These are phyloP conservation scores for Odocoileus hemionus DNA, from an alignment of 2,113 vertebrate genomes.

Conservation along the genomic window DNA sequence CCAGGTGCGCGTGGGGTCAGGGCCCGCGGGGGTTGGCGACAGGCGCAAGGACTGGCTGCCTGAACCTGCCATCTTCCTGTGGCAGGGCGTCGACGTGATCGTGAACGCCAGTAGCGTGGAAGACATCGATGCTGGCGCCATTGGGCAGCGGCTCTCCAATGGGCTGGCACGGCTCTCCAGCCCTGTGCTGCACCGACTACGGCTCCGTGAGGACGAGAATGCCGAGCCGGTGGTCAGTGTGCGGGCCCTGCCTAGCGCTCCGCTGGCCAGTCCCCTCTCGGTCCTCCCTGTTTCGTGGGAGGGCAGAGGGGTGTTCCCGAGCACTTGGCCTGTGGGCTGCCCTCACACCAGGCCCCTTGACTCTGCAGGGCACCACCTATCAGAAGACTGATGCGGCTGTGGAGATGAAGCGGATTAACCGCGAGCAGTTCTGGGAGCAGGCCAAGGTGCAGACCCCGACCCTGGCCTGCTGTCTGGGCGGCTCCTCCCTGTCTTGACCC, in stretches of 20 bases:
- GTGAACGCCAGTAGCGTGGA: slow-evolving; percentile 97
- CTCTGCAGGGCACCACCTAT: slow-evolving; percentile 92
- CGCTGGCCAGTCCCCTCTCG: neutral
- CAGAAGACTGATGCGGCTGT: slow-evolving; percentile 96
- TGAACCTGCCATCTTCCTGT: neutral
- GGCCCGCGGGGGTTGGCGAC: neutral
- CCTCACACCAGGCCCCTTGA: fast-evolving
- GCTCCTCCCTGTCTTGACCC: neutral
- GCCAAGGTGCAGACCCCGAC: slow-evolving; percentile 87
- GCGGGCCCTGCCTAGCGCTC: neutral
- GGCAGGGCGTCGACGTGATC: slow-evolving; percentile 92
- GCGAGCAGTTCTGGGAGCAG: slow-evolving; percentile 98
- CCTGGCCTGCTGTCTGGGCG: neutral
- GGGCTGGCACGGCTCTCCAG: slow-evolving; percentile 90
- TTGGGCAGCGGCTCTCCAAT: slow-evolving; percentile 93
- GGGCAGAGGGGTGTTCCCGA: neutral
- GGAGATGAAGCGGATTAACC: slow-evolving; percentile 98
- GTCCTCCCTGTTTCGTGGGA: neutral
- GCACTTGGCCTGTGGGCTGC: neutral
- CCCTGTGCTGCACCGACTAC: slow-evolving; percentile 93
- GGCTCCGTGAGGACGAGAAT: slow-evolving; percentile 88
- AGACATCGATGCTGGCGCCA: slow-evolving; percentile 93
- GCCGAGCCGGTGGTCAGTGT: slow-evolving; percentile 85
- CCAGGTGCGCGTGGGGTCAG: slow-evolving; percentile 83
- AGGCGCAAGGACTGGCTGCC: neutral